Base-by-base conservation (phyloP, 2,888 invertebrate genomes). In the Ganaspis brasiliensis region DNA sequence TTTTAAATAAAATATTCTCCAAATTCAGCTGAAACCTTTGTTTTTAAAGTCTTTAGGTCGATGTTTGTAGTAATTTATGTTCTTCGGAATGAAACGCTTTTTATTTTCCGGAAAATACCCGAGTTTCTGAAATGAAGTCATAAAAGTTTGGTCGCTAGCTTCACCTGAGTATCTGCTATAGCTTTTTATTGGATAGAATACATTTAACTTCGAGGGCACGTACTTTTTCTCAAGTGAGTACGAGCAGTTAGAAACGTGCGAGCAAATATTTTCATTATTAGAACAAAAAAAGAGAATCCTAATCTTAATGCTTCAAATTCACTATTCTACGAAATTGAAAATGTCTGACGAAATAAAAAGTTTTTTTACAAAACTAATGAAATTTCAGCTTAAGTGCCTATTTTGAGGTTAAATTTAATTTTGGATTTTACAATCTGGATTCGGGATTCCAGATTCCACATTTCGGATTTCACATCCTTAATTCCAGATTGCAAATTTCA, bases 191-290 rank as follows among this genome's bases (percentile, higher is more conserved):
- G 37, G 63, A 21, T 40, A 14, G 37, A 63, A 63, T 63, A 37
- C 63, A 63, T 37, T 21, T 8, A 14, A 63, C 19, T 63, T 63
- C 21, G 63, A 40, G 63, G 37, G 63, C 63, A 21, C 61, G 61
- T 61, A 61, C 56, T 56, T 56, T 56, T 56, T 61, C 19, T 61
- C 19, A 61, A 61, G 37, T 19, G 61, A 12, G 61, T 61, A 61
- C 37, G 63, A 63, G 21, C 63, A 40, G 37, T 63, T 40, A 21
- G 37, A 8, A 37, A 40, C 63, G 37, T 40, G 63, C n/a, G 21
- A 12, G 37, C 19, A 63, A 63, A 63, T 63, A 63, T 63, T 21
- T 63, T 63, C 5, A 14, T 8, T 21, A 63, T 21, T 37, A 10
- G 35, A 1, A 14, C 19, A 12, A 14, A 2, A 4, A n/a, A n/a